Evolutionary conservation across 2,797 vertebrate genomes (phyloP), one percentile per base, ranked within the genome.

Genomic region (Epinephelus awoara): DNA sequence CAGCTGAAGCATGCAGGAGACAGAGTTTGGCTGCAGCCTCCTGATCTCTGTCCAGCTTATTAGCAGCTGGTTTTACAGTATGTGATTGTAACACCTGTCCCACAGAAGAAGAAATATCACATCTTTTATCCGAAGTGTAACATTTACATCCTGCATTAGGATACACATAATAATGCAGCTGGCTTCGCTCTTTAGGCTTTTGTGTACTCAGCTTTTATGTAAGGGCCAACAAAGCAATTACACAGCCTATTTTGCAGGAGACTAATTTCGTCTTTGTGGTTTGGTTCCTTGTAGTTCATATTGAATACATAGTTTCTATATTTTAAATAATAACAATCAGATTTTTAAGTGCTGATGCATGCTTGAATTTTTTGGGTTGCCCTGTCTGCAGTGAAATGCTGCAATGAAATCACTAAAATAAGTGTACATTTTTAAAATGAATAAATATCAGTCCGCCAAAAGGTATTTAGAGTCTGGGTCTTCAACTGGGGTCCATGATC

Each of bases 201-300:
- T 88, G 83, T 91, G 69, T 66, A 13, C 47, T 86, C 51, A 47
- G 84, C 85, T 86, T 69, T 90, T 91, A 82, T 79, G 64, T 25
- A 47, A 83, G 23, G 57, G 77, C 59, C 78, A 86, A 73, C 66
- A 83, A 84, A 85, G 79, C 83, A 91, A 84, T 85, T 87, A 90
- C 74, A 34, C 7, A 34, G 34, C 34, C 34, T 34, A 83, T 90
- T 87, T 89, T 58, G 51, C 69, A 80, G 73, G 80, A 51, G 63
- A 77, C 71, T 87, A 17, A 83, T 83, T 88, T 86, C 71, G 67
- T 84, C 62, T 86, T 87, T 77, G 27, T 62, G 42, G 7, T 72
- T 74, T 83, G 27, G 25, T 54, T 82, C 3, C 19, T 62, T 69
- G 54, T 34, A 3, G 29, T 67, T 70, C 17, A 67, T 27, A 65